Evolutionary conservation across 2,113 vertebrate species (phyloP), one percentile per base, ranked within the genome.

Genomic region (Dicaeum eximium): DNA sequence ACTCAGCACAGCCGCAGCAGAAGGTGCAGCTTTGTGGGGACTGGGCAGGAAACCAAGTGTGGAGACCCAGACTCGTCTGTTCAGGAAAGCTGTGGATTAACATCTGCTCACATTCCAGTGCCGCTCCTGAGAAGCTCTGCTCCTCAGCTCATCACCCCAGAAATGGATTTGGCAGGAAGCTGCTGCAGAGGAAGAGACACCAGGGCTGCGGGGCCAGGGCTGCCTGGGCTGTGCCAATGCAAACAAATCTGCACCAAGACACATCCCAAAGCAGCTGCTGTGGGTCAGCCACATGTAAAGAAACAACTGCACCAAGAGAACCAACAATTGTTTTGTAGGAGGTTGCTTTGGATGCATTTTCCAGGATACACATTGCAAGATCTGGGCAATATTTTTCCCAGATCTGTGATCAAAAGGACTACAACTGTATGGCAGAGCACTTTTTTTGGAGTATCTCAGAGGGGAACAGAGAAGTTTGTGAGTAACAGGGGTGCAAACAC

Each of bases 381-480:
- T 25, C 11, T 37, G 13, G 45, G 57, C n/a, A 93, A 74, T 53
- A 50, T 75, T 83, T 83, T 82, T 80, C 62, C 33, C 23, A 6
- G 27, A 20, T 64, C 30, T 58, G 0, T 25, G 33, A 40, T 69
- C 13, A 31, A 57, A 66, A 27, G 58, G 35, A 35, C 28, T 31
- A 3, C 13, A 2, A 2, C 7, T 1, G 0, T 15, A 2, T 24
- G 57, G 38, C 31, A 67, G 57, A 71, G 35, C 30, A 14, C 47
- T 53, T 70, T 65, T 73, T 58, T 45, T 58, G 15, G 25, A 71
- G 23, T 20, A 33, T n/a, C 35, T 69, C 3, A 1, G 50, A 72
- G 48, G 54, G 47, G 28, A 70, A 9, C 19, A 33, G 38, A 22
- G 28, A n/a, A 53, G 27, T 79, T 42, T 67, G 40, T 3, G 2